Conservation (phyloP, 1,140 invertebrate genomes). For the Cydia strobilella region DNA sequence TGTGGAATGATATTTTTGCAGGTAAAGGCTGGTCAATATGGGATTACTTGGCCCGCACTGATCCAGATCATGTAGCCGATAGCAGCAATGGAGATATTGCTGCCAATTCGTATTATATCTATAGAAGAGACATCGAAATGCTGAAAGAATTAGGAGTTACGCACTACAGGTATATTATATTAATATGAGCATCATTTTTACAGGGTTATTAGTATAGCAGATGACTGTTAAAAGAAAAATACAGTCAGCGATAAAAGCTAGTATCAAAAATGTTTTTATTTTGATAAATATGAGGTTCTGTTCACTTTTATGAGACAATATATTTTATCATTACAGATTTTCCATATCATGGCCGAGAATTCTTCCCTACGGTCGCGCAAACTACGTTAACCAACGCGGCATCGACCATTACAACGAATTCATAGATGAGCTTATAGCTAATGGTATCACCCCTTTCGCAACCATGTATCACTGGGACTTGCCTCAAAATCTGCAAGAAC, state of each 20-base stretch:
- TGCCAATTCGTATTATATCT: slow-evolving; percentile 82
- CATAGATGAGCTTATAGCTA: slow-evolving; percentile 78
- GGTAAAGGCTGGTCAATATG: slow-evolving; percentile 79
- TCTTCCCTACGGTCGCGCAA: slow-evolving; percentile 78
- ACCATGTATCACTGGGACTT: slow-evolving; percentile 72
- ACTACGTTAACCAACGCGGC: slow-evolving; percentile 79
- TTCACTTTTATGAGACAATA: too few relatives aligned
- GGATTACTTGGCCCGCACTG: slow-evolving; percentile 73
- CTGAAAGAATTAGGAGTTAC: slow-evolving; percentile 77
- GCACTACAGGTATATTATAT: slow-evolving; percentile 58
- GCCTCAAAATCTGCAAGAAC: slow-evolving; percentile 64
- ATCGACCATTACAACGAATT: slow-evolving; percentile 82
- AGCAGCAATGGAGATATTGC: slow-evolving; percentile 81
- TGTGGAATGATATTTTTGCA: slow-evolving; percentile 35
- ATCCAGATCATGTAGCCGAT: slow-evolving; percentile 66
- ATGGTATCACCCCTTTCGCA: slow-evolving; percentile 80
- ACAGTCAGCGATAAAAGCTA: too few relatives aligned
- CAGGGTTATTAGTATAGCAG: too few relatives aligned
- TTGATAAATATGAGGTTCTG: too few relatives aligned
- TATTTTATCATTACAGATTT: slow-evolving; percentile 65
- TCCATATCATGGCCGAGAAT: slow-evolving; percentile 83
- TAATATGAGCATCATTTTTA: too few relatives aligned
- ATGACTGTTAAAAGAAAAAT: too few relatives aligned
- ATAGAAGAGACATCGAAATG: slow-evolving; percentile 78
- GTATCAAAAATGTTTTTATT: too few relatives aligned